phyloP scores from a whole-genome alignment of 2,797 vertebrate species.

The Argentina silus region DNA sequence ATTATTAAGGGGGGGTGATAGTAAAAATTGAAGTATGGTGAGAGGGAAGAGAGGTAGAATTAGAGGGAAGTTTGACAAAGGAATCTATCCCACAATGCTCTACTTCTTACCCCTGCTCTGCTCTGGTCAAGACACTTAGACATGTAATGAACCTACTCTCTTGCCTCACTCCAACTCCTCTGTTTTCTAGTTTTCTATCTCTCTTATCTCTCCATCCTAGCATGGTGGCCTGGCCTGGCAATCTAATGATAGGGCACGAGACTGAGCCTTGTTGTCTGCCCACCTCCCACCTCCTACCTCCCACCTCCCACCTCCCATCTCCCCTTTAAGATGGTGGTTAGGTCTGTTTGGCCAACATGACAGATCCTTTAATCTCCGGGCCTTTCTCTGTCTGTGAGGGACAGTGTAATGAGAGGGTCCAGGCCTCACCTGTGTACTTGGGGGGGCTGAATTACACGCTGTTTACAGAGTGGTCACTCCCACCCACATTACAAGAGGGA shows the following conservation, averaged over 20 bases:
- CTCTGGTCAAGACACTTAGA: too few relatives aligned
- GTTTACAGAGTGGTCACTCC: constrained; percentile 48
- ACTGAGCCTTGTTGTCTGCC: neutral
- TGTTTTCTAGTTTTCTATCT: neutral
- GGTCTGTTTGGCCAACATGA: constrained; percentile 63
- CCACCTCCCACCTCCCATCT: constrained; percentile 35
- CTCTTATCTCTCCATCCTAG: neutral
- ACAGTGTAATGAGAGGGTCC: constrained; percentile 61
- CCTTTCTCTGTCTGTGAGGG: constrained; percentile 57
- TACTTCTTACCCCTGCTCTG: neutral
- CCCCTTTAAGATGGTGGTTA: constrained; percentile 43
- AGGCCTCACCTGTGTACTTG: constrained; percentile 58
- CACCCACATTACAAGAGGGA: constrained; percentile 42
- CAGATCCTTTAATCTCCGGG: constrained; percentile 66
- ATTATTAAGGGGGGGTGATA: too few relatives aligned
- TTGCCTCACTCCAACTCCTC: neutral
- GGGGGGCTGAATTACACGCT: constrained; percentile 45
- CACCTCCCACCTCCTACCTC: neutral
- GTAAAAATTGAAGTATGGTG: constrained; percentile 7
- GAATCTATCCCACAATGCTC: neutral
- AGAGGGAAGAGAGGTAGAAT: neutral
- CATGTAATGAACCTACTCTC: neutral
- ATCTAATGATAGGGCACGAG: constrained; percentile 45
- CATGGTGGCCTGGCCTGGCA: constrained; percentile 38
- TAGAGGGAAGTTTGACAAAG: too few relatives aligned